Evolutionary conservation across 1,140 invertebrate species (phyloP).

Genomic region (Mercenaria mercenaria): DNA sequence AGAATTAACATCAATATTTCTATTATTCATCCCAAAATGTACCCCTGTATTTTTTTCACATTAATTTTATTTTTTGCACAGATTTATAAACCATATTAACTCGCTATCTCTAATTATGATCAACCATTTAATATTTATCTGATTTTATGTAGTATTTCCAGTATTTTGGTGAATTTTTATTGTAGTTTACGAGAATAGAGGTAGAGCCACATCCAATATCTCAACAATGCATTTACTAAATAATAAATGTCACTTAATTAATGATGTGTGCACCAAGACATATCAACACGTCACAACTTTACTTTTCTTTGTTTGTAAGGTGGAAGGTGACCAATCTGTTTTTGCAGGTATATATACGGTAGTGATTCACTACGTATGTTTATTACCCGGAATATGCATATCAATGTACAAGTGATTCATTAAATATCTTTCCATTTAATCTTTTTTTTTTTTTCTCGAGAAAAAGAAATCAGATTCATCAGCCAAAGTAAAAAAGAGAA

Average conservation of each 20-base stretch:
- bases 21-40: neutral
- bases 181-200: slow-evolving; percentile 41
- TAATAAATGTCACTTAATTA: slow-evolving; percentile 48
- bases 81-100: slow-evolving; percentile 35
- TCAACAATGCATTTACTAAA: neutral
- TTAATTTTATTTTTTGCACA: slow-evolving; percentile 19
- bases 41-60: slow-evolving; percentile 10
- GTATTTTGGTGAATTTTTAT: slow-evolving; percentile 39
- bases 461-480: too few relatives aligned
- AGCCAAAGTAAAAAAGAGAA: too few relatives aligned
- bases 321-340: neutral
- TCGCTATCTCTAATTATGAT: slow-evolving; percentile 54
- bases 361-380: too few relatives aligned
- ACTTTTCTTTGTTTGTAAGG: neutral
- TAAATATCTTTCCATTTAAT: neutral
- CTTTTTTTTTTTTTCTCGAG: too few relatives aligned
- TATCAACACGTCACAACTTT: neutral
- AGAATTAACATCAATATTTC: too few relatives aligned
- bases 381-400: neutral
- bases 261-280: slow-evolving; percentile 22
- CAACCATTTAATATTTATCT: slow-evolving; percentile 53
- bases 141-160: slow-evolving; percentile 49
- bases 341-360: too few relatives aligned
- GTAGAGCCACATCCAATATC: neutral
- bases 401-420: neutral